A percentile compares a stretch with the other conserved stretches of the same genome.
phyloP scores from a whole-genome alignment of 2,113 vertebrate species.

The Tachycineta bicolor region DNA sequence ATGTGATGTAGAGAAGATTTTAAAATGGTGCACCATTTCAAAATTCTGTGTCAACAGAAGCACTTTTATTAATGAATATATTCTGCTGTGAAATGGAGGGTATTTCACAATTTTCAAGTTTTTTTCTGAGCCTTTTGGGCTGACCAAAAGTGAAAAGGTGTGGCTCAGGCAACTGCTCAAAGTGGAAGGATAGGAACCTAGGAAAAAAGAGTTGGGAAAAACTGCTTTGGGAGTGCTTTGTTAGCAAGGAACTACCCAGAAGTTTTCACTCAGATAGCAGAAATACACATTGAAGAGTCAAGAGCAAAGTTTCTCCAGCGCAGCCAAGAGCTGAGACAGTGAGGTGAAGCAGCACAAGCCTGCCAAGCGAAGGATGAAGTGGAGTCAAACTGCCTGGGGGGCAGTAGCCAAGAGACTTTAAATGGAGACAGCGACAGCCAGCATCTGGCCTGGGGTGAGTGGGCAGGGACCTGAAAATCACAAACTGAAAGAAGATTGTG shows the following conservation, averaged over 20 bases:
- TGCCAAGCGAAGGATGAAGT: fast-evolving
- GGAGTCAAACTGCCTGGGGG: not conserved
- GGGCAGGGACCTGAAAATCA: not conserved
- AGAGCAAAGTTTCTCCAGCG: not conserved
- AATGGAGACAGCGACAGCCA: not conserved
- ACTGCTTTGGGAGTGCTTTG: not conserved
- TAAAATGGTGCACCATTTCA: not conserved
- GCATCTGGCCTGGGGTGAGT: not conserved
- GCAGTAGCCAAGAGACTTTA: not conserved
- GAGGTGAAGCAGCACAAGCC: not conserved
- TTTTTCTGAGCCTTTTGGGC: not conserved
- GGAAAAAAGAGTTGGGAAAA: not conserved
- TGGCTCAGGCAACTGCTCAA: not conserved
- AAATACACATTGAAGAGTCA: not conserved
- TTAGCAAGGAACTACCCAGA: not conserved
- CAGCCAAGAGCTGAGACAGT: fast-evolving
- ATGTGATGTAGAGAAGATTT: not conserved
- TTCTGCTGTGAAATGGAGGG: not conserved
- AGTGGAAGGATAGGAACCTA: not conserved
- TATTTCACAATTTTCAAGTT: not conserved
- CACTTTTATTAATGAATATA: not conserved
- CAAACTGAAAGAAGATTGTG: not conserved
- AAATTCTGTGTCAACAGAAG: not conserved
- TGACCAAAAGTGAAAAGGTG: not conserved
- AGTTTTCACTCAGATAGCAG: not conserved